A percentile compares a stretch with the other conserved stretches of the same genome.
phyloP scores from a whole-genome alignment of 2,888 invertebrate genomes.

The Imbricaverruca yamaguchii region DNA sequence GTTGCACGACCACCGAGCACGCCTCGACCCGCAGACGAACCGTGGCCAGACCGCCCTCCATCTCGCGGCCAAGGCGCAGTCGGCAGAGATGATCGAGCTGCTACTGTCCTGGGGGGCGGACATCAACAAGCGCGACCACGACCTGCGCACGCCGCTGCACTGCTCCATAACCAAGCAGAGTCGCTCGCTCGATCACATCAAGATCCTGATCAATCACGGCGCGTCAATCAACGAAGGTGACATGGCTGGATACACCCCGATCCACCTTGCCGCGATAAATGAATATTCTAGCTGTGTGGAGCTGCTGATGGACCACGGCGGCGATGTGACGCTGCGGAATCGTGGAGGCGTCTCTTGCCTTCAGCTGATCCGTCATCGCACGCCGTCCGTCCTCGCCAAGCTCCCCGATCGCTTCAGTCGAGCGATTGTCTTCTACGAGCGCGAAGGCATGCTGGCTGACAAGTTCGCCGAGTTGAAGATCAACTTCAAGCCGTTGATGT shows the following conservation, averaged over 20 bases:
- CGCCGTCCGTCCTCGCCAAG: conserved; percentile 69
- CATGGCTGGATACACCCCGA: conserved; percentile 71
- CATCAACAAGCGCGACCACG: conserved; percentile 59
- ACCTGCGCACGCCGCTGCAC: conserved; percentile 70
- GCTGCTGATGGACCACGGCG: conserved; percentile 64
- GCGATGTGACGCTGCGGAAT: conserved; percentile 73
- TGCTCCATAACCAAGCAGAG: conserved; percentile 71
- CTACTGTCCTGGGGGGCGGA: conserved; percentile 60
- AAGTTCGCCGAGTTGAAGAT: conserved; percentile 30
- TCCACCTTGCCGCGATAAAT: conserved; percentile 74
- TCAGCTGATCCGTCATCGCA: conserved; percentile 72
- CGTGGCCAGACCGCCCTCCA: conserved; percentile 76
- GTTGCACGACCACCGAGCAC: conserved; percentile 64
- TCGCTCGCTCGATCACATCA: conserved; percentile 60
- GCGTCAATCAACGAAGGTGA: conserved; percentile 76
- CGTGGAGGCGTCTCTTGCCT: conserved; percentile 72
- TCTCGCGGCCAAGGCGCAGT: conserved; percentile 70
- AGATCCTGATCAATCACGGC: conserved; percentile 52
- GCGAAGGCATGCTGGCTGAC: conserved; percentile 47
- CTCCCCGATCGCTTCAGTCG: conserved; percentile 65
- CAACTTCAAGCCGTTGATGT: conserved; percentile 56
- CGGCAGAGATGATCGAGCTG: conserved; percentile 64
- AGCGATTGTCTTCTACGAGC: conserved; percentile 68
- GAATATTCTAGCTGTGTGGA: conserved; percentile 70
- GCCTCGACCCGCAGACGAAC: conserved; percentile 62